Conservation (phyloP, 2,113 vertebrate species). For the Tretioscincus oriximinensis region DNA sequence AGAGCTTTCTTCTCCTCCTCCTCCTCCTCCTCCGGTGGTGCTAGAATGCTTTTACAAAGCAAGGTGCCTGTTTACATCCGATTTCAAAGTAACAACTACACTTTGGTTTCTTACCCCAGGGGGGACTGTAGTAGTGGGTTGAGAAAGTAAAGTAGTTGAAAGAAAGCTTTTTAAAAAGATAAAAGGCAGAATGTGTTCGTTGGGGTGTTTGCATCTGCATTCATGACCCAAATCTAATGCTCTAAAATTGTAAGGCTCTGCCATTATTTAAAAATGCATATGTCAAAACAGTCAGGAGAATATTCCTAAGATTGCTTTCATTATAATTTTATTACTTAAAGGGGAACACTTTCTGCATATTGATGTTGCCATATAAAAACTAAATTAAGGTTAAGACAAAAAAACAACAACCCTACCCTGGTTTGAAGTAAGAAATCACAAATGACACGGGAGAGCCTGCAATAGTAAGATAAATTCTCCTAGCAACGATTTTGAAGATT, state of each 20-base stretch:
- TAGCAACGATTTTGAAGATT: not conserved
- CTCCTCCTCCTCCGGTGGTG: not conserved
- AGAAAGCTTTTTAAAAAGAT: not conserved
- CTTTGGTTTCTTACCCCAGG: slow-evolving; percentile 19
- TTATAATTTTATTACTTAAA: slow-evolving; percentile 31
- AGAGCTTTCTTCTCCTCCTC: not conserved
- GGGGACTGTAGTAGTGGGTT: slow-evolving; percentile 27
- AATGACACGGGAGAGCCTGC: not conserved
- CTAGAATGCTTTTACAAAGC: slow-evolving; percentile 35
- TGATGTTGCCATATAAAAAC: not conserved
- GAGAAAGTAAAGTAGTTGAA: slow-evolving; percentile 29
- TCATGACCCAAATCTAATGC: slow-evolving; percentile 2
- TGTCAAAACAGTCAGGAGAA: slow-evolving; percentile 28
- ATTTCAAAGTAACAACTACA: slow-evolving; percentile 43
- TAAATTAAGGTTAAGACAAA: slow-evolving; percentile 14
- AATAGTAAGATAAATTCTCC: not conserved
- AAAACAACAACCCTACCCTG: not conserved
- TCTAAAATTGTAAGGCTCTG: slow-evolving; percentile 9
- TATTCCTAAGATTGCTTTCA: not conserved
- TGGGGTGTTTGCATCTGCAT: not conserved
- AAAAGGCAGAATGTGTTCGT: not conserved
- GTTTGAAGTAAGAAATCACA: not conserved
- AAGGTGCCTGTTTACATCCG: slow-evolving; percentile 15
- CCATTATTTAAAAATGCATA: slow-evolving; percentile 37
- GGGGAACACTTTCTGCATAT: slow-evolving; percentile 10